These are phyloP conservation scores for Glossosoma conforme DNA, from an alignment of 1,140 invertebrate species.

Conservation along the genomic window DNA sequence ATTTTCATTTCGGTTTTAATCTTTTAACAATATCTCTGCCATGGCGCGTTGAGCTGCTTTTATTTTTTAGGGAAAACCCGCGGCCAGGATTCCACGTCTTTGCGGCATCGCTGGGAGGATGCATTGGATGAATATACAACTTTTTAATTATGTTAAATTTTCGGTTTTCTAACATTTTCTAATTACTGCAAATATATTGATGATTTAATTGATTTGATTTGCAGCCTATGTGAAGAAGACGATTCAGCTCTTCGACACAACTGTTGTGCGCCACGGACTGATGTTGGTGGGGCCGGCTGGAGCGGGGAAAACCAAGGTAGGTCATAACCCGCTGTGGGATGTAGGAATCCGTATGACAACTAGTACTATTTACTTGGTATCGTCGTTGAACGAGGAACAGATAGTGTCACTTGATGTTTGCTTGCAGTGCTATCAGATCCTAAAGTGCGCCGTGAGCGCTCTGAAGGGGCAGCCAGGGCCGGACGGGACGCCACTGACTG, in stretches of 20 bases:
- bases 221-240: slow-evolving; percentile 69
- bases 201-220: slow-evolving; percentile 35
- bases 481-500: slow-evolving; percentile 50
- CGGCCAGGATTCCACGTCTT: no score
- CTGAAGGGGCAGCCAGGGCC: slow-evolving; percentile 62
- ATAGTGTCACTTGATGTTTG: no score
- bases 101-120: no score
- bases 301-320: slow-evolving; percentile 66
- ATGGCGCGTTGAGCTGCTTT: no score
- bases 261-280: slow-evolving; percentile 73
- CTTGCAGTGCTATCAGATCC: slow-evolving; percentile 64
- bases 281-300: slow-evolving; percentile 79
- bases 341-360: not conserved
- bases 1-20: no score
- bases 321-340: no score
- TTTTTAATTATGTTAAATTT: no score
- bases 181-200: no score
- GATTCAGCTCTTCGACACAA: slow-evolving; percentile 76
- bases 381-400: not conserved
- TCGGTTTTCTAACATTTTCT: no score
- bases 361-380: not conserved
- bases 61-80: no score
- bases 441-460: slow-evolving; percentile 59
- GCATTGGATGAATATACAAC: no score
- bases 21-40: no score